Evolutionary conservation across 1,140 invertebrate species (phyloP), one percentile per base, ranked within the genome.

Genomic region (Trypoxylus dichotomus): DNA sequence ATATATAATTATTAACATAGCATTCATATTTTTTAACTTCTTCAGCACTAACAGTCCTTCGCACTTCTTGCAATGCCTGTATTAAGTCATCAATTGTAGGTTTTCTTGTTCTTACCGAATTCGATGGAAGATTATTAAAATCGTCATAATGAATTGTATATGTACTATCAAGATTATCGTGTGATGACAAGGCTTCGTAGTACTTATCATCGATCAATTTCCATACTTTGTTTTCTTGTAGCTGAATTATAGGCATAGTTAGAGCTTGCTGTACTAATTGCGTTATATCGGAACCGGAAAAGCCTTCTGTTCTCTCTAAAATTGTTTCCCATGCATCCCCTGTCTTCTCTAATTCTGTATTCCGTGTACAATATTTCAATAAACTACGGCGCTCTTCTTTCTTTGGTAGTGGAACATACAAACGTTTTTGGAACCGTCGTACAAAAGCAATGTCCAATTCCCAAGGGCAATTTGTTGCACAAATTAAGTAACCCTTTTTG

Each of bases 381-480:
- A 83, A 47, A 71, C 83, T 77, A 7, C 77, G 27, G 47, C 84
- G 79, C 76, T 85, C 82, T 8, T 74, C 76, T 81, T 77, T 85
- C 79, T 91, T 86, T 19, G 91, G 91, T 21, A 92, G 82, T 5
- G 90, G 87, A 63, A 91, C 87, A 80, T 89, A 91, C 32, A 92
- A 88, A 41, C 88, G 85, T 80, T 88, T 89, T 80, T 91, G 89
- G 82, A 91, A 92, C 37, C 91, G 83, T 79, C 91, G 82, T 27
- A 91, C 80, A 80, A 92, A 90, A 10, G 91, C 91, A 2, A 87
- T 81, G 82, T 92, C 91, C 27, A 92, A 83, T 76, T 91, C 90
- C 91, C 91, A 92, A 3, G 91, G 91, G 84, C 90, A 91, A 84
- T 92, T 92, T 15, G 91, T 92, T 7, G 91, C 90, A 82, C 88